These are phyloP conservation scores for Drosophila subpulchrella DNA, from an alignment of 1,140 invertebrate species.

Conservation along the genomic window DNA sequence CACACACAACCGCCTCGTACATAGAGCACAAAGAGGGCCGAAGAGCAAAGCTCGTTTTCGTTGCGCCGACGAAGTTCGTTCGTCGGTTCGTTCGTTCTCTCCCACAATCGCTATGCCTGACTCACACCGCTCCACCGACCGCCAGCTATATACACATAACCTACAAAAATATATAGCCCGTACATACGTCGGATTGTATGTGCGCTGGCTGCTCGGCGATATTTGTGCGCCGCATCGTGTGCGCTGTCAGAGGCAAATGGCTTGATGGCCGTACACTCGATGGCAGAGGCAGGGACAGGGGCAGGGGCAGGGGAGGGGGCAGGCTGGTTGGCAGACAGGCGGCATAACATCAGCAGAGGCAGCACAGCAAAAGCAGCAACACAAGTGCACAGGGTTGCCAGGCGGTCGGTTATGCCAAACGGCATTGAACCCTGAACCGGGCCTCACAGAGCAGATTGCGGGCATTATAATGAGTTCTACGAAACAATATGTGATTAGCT, in stretches of 20 bases:
- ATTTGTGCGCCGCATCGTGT: slow-evolving; percentile 76
- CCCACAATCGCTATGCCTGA: slow-evolving; percentile 75
- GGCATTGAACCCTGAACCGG: slow-evolving; percentile 53
- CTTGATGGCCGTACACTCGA: slow-evolving; percentile 53
- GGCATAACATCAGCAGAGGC: slow-evolving; percentile 77
- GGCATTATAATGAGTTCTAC: not conserved
- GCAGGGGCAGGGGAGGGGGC: slow-evolving; percentile 19
- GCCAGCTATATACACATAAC: slow-evolving; percentile 84
- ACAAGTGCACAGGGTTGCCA: slow-evolving; percentile 69
- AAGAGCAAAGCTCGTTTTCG: slow-evolving; percentile 61
- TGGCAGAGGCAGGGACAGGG: slow-evolving; percentile 9
- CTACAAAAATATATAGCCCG: slow-evolving; percentile 81
- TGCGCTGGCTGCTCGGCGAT: slow-evolving; percentile 69
- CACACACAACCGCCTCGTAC: slow-evolving; percentile 31
- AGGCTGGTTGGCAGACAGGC: slow-evolving; percentile 71
- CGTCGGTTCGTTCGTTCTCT: slow-evolving; percentile 57
- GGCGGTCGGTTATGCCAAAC: slow-evolving; percentile 22
- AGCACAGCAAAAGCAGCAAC: slow-evolving; percentile 55
- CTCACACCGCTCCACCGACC: slow-evolving; percentile 64
- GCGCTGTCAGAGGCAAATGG: slow-evolving; percentile 72
- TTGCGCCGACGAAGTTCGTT: slow-evolving; percentile 27
- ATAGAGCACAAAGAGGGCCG: slow-evolving; percentile 34
- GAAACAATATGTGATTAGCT: slow-evolving; percentile 2
- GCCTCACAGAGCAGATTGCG: slow-evolving; percentile 17
- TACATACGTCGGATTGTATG: slow-evolving; percentile 51